Base-by-base conservation (phyloP, 2,113 vertebrate genomes). In the Athene noctua region DNA sequence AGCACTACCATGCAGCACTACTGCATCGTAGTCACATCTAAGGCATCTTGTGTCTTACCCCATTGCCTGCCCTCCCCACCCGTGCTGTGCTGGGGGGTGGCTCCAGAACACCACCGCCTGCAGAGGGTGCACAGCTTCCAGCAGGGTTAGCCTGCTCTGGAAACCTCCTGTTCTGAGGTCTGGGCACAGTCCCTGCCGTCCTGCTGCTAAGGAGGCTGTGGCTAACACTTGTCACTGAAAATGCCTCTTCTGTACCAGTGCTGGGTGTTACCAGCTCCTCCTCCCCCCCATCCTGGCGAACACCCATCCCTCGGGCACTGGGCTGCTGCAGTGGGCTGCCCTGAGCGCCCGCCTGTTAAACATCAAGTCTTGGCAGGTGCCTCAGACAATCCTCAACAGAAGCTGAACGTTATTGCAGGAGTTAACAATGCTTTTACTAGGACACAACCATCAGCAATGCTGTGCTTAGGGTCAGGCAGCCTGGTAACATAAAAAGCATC, bases 1-100 rank as follows among this genome's bases (percentile, higher is more conserved):
- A n/a, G 26, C 22, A 58, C 7, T 1, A 9, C 20, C 55, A 10
- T 4, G 14, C 46, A 32, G 59, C 27, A 7, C 47, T 8, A 3
- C 59, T 10, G 68, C 0, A 1, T 30, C 5, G 0, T 6, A 13
- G 32, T 22, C 0, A 2, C 26, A 3, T 15, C 6, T 8, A 10
- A 77, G n/a, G 10, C 46, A 16, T 14, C 40, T 29, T 1, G 0
- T 15, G 5, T 23, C 49, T 46, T 16, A 38, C 19, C 58, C 7
- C 6, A 4, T 19, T 26, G 57, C 23, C 54, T 68, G 72, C 42
- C 61, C 79, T 47, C 1, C 0, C 26, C 21, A 2, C 70, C 12
- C 10, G 47, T 22, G 42, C 72, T 27, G 16, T 38, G 72, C 78
- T 32, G 52, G 71, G 47, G 81, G 11, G 34, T 1, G 5, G 32